Evolutionary conservation across 2,888 invertebrate species (phyloP).

Genomic region (Tetropium fuscum): DNA sequence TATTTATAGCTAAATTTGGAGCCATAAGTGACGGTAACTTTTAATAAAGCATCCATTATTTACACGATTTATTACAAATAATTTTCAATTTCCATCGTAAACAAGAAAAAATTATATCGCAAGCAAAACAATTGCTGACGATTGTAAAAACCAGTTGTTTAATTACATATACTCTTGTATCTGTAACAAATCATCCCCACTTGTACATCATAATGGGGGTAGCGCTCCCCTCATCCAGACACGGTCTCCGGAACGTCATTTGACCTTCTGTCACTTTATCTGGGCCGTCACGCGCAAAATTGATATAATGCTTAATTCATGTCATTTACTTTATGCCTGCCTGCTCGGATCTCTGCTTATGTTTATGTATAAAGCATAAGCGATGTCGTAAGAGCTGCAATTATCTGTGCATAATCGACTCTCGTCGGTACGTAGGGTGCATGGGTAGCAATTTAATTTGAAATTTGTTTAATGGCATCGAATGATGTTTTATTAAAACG

Average conservation of each 20-base stretch:
- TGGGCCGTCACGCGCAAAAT: slow-evolving; percentile 65
- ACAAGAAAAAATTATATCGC: too few relatives aligned
- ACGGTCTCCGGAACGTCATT: slow-evolving; percentile 56
- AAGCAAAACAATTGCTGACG: not conserved
- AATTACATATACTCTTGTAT: slow-evolving; percentile 34
- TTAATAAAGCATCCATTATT: too few relatives aligned
- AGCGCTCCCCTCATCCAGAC: slow-evolving; percentile 39
- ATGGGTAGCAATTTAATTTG: slow-evolving; percentile 60
- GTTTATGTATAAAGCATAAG: slow-evolving; percentile 60
- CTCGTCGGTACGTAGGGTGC: slow-evolving; percentile 35
- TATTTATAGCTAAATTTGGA: too few relatives aligned
- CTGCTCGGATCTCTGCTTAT: slow-evolving; percentile 52
- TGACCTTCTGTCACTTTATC: slow-evolving; percentile 66
- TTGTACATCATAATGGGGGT: slow-evolving; percentile 42
- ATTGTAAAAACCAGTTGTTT: slow-evolving; percentile 14
- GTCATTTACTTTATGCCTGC: slow-evolving; percentile 58
- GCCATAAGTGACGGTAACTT: too few relatives aligned
- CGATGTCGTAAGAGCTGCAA: slow-evolving; percentile 45
- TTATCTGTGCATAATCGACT: slow-evolving; percentile 60
- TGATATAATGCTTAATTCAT: slow-evolving; percentile 66
- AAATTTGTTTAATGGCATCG: slow-evolving; percentile 60
- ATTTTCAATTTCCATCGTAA: too few relatives aligned
- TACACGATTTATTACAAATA: too few relatives aligned
- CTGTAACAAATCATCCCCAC: slow-evolving; percentile 46
- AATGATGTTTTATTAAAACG: slow-evolving; percentile 55